Conservation (phyloP, 2,797 vertebrate genomes). For the Artibeus lituratus region DNA sequence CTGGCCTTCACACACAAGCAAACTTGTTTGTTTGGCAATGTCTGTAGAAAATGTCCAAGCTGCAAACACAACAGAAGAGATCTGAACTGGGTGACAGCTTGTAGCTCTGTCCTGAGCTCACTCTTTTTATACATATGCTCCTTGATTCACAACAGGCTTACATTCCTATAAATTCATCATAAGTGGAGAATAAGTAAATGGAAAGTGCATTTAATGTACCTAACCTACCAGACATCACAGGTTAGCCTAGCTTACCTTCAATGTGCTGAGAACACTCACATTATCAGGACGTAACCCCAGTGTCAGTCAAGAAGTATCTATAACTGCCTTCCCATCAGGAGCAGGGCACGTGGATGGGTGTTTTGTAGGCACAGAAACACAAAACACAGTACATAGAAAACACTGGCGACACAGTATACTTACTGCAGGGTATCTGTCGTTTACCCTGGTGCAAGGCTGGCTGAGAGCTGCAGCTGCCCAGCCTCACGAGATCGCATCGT, state of each 20-base stretch:
- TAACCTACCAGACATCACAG: neutral
- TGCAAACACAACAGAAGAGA: neutral
- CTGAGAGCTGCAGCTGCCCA: neutral
- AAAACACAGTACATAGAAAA: neutral
- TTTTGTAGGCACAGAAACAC: neutral
- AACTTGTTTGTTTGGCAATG: neutral
- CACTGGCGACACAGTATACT: neutral
- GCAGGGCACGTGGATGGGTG: neutral
- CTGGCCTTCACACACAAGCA: neutral
- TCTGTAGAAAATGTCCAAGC: neutral
- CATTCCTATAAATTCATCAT: neutral
- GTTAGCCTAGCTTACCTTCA: neutral
- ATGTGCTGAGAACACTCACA: neutral
- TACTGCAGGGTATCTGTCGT: neutral
- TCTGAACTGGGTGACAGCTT: neutral
- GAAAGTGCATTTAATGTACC: neutral
- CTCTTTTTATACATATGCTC: neutral
- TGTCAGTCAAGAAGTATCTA: neutral
- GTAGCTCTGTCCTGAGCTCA: neutral
- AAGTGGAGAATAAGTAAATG: neutral
- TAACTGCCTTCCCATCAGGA: neutral
- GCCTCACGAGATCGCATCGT: neutral
- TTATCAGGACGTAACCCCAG: neutral
- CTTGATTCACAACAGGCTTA: neutral
- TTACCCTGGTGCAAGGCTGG: neutral